Base-by-base conservation (phyloP, 2,888 invertebrate genomes). In the Acanthacorydalis orientalis region DNA sequence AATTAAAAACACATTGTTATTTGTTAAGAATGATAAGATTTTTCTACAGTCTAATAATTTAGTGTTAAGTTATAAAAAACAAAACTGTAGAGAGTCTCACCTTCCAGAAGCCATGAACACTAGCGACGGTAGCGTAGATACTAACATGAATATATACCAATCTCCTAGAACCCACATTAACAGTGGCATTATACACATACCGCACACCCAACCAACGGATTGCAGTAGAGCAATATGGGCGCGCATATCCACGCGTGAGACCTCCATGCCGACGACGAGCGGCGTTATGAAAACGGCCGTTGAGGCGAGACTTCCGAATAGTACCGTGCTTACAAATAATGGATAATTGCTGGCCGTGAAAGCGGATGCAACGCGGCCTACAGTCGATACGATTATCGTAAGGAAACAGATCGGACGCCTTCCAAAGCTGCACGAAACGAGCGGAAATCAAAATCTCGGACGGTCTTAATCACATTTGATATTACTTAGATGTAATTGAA, bases 261-360 rank as follows among this genome's bases (percentile, higher is more conserved):
- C 69, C 62, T 74, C 74, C 68, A 73, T 71, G 49, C 68, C 67
- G 50, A 72, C 65, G 50, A 73, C 66, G 50, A 71, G 59, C 10
- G 72, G 68, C 46, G 70, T 62, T 56, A 69, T 68, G 53, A 69
- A 70, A 12, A 70, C 60, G 43, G 68, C 63, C 50, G 67, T 67
- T 8, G 67, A 62, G 34, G 70, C 61, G 31, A 72, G 54, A 48
- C 65, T 65, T n/a, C 69, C 67, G 15, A 72, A 51, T 43, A 70
- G 57, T 43, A 63, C 60, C 48, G 65, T 61, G 44, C 66, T 55
- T 47, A 69, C 55, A 53, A 72, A 73, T 57, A 68, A 55, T 7
- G 57, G 57, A 53, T 66, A 68, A 51, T 61, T 64, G 34, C 59
- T 57, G 8, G 66, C 62, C 34, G 66, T 63, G 37, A 69, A 48